A percentile compares a stretch with the other conserved stretches of the same genome.
These are phyloP conservation scores for Manis crassicaudata DNA, from an alignment of 2,797 vertebrate genomes.

Conservation along the genomic window DNA sequence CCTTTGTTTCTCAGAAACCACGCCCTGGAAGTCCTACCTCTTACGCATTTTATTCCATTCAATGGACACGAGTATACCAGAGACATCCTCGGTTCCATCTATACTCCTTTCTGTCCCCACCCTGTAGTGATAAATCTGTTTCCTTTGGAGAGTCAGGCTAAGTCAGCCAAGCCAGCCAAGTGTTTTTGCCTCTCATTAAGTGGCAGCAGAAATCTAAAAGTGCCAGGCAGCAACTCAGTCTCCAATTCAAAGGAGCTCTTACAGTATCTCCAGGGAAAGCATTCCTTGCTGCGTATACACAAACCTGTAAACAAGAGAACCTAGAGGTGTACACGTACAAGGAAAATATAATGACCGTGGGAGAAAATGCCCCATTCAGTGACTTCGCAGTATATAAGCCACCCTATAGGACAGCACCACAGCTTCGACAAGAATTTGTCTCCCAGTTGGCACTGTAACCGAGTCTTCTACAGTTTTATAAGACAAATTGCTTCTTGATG, in stretches of 20 bases:
- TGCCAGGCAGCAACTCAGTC: not conserved
- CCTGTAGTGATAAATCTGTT: not conserved
- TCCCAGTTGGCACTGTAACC: not conserved
- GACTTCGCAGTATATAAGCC: not conserved
- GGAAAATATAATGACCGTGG: not conserved
- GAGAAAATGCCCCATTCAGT: not conserved
- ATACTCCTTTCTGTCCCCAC: not conserved
- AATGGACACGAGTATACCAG: not conserved
- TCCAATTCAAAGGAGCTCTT: not conserved
- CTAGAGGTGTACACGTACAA: not conserved
- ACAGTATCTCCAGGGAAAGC: not conserved
- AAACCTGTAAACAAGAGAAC: not conserved
- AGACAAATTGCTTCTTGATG: not conserved
- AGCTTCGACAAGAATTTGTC: not conserved
- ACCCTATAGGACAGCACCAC: not conserved
- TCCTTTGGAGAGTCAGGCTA: not conserved
- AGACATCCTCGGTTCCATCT: not conserved
- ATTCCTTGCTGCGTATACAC: not conserved
- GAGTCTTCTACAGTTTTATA: not conserved
- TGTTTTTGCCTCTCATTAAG: not conserved
- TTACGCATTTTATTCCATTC: not conserved
- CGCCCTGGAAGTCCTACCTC: not conserved
- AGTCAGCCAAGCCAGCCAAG: not conserved
- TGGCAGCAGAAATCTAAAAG: not conserved
- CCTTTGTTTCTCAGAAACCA: not conserved